Evolutionary conservation across 2,888 invertebrate species (phyloP).

Genomic region (Meghimatium bilineatum): DNA sequence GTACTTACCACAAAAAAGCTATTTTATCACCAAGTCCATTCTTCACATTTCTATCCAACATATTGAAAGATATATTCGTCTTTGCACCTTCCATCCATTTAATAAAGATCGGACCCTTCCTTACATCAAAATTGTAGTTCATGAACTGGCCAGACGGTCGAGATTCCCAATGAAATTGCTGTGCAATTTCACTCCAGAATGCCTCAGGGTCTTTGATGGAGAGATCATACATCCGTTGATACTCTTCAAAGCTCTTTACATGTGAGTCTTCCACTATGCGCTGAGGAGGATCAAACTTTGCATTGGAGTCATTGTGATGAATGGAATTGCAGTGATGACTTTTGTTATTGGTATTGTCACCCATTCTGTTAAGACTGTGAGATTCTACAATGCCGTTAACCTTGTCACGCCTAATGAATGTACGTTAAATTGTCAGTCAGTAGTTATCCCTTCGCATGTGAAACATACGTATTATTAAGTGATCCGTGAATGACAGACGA

Average conservation of each 20-base stretch:
- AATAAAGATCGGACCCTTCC: conserved; percentile 91
- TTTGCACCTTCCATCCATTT: conserved; percentile 97
- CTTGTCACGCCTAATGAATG: background rate
- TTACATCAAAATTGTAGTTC: conserved; percentile 92
- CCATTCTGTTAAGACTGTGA: background rate
- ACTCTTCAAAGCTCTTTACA: conserved; percentile 85
- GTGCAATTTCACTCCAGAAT: conserved; percentile 96
- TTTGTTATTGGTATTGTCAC: background rate
- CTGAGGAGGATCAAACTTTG: conserved; percentile 63
- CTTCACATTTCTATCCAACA: conserved; percentile 92
- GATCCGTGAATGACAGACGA: background rate
- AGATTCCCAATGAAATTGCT: conserved; percentile 91
- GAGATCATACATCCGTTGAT: conserved; percentile 88
- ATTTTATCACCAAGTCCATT: conserved; percentile 92
- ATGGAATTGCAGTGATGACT: background rate
- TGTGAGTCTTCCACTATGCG: conserved; percentile 76
- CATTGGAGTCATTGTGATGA: conserved; percentile 36
- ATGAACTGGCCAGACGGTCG: conserved; percentile 84
- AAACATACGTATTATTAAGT: background rate
- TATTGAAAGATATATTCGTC: conserved; percentile 97
- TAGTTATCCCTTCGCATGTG: background rate
- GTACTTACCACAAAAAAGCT: conserved; percentile 94
- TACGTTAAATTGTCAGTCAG: background rate
- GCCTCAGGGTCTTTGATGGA: conserved; percentile 91
- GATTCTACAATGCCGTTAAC: background rate